Evolutionary conservation across 2,113 vertebrate genomes (phyloP), one percentile per base, ranked within the genome.

Genomic region (Hassar affinis): DNA sequence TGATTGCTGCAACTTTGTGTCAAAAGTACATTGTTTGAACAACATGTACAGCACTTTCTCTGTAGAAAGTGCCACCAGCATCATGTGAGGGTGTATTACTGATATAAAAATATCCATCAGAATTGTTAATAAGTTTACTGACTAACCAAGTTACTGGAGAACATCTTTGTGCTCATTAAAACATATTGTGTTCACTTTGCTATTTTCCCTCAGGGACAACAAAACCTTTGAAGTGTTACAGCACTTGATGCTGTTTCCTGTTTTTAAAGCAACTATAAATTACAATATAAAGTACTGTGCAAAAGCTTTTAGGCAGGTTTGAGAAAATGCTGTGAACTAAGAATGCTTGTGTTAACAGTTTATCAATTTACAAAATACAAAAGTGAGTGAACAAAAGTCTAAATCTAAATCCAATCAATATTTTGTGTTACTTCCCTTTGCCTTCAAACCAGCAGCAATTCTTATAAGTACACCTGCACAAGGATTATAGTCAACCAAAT

Each of bases 171-270:
- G 5, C 11, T 14, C 17, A 27, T 80, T 80, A 64, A 74, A 64
- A 62, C 52, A 71, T 57, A 69, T 45, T 54, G 56, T 62, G 2
- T 51, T 27, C 25, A 69, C 47, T 57, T n/a, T 71, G 27, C 18
- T 56, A 30, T 38, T 56, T 72, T 68, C n/a, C 15, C 54, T 80
- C 27, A 61, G 77, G n/a, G 51, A 69, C 76, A 14, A 54, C 38
- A 69, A 85, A 66, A 80, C 49, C 38, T 52, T 47, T 62, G 47
- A 83, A 76, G 51, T 54, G 59, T 78, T 71, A 10, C 64, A 62
- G 61, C 57, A 68, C 20, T 33, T 33, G 30, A 27, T 75, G 49
- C 14, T 71, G 49, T 66, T 72, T 49, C 80, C 52, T 61, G 56
- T 61, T 62, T 59, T 51, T 47, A 12, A 56, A 49, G 9, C 49